Evolutionary conservation across 2,113 vertebrate species (phyloP), one percentile per base, ranked within the genome.

Genomic region (Ondatra zibethicus): DNA sequence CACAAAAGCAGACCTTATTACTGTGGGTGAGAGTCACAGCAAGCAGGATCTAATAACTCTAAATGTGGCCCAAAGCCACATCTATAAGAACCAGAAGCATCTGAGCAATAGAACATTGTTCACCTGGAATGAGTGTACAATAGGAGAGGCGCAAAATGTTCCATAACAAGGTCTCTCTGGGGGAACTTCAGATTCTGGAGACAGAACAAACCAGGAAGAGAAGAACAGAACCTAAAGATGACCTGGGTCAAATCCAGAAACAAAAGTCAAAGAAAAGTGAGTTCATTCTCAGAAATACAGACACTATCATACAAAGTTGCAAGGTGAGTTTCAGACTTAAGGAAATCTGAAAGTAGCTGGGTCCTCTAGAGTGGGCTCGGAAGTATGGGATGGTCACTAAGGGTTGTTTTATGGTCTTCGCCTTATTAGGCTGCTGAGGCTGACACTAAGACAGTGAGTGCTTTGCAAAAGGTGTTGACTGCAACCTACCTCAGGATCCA

Each of bases 81-180:
- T 84, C n/a, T 84, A 7, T 82, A 92, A 93, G 39, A 93, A 85
- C 76, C 55, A 87, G 39, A 25, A 14, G 89, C 87, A 87, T 82
- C 8, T 65, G 33, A 21, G 2, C 65, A 25, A 42, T 36, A 45
- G 33, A 93, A 88, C 58, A 63, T 21, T 82, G 17, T 42, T 92
- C 23, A 7, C 0, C 14, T 36, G 7, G 19, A 33, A 58, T 52
- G 45, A 65, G 36, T 68, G 8, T 55, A 2, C 8, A 4, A 73
- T 82, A 84, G 17, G 31, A 63, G 23, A 77, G 29, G 65, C 50
- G 3, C 27, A 76, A 12, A 42, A 31, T 4, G 72, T 70, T 95
- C 73, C 8, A 25, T 76, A 45, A 81, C 11, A 33, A 85, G 39
- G 23, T 31, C 25, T 77, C 31, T 86, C 63, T 81, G 29, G 14